A percentile compares a stretch with the other conserved stretches of the same genome.
Conservation (phyloP, 2,113 vertebrate genomes). For the Sporophila hypoxantha region DNA sequence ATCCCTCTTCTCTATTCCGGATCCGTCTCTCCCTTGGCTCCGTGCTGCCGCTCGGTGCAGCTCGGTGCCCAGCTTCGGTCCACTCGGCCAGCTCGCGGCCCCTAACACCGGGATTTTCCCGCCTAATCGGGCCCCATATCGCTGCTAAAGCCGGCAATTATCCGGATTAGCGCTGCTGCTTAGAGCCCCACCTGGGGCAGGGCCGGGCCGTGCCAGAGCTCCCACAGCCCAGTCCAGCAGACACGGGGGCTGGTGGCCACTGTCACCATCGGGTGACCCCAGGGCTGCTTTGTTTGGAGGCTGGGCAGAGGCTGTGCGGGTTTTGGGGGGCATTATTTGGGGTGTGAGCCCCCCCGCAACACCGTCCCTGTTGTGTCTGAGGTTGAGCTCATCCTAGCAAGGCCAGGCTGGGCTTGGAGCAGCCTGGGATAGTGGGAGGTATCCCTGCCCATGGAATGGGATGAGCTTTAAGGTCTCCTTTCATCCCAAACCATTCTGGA, state of each 20-base stretch:
- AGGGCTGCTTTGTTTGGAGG: background rate
- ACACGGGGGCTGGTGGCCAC: background rate
- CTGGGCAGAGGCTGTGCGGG: background rate
- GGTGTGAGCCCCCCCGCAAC: rapidly evolving
- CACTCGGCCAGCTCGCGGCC: background rate
- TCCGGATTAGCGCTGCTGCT: conserved; percentile 19
- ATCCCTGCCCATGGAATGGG: background rate
- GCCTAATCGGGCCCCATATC: background rate
- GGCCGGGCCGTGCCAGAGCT: background rate
- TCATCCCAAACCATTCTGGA: background rate
- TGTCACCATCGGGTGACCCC: conserved; percentile 18
- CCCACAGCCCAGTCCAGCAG: background rate
- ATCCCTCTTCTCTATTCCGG: background rate
- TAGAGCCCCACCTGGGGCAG: background rate
- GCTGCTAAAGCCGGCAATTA: conserved; percentile 25
- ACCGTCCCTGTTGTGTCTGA: rapidly evolving
- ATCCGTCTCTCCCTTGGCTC: background rate
- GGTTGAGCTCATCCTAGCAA: background rate
- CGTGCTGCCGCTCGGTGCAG: background rate
- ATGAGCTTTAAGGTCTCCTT: background rate
- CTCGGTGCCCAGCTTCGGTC: no score
- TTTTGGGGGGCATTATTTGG: rapidly evolving
- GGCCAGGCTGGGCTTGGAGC: background rate
- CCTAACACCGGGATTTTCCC: background rate
- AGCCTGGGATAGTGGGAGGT: background rate